A percentile compares a stretch with the other conserved stretches of the same genome.
phyloP scores from a whole-genome alignment of 2,888 invertebrate species.

The Melieria omissa region DNA sequence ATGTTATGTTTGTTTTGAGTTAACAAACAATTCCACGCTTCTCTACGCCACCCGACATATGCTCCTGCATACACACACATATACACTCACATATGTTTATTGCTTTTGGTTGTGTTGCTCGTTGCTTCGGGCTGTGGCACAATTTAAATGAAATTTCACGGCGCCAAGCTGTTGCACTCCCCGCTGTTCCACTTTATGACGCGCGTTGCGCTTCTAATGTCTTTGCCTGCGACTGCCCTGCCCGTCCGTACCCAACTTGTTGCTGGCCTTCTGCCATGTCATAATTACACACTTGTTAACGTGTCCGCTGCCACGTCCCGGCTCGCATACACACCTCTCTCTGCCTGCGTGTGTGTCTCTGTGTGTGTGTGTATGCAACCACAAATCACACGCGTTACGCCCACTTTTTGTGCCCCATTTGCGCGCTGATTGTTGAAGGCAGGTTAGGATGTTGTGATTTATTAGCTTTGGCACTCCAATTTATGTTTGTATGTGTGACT shows the following conservation, averaged over 20 bases:
- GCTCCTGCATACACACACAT: not conserved
- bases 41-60: not conserved
- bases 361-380: slow-evolving; percentile 43
- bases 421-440: slow-evolving; percentile 22
- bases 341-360: not conserved
- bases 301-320: slow-evolving; percentile 8
- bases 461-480: slow-evolving; percentile 39
- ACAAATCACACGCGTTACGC: slow-evolving; percentile 60
- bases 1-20: slow-evolving; percentile 40
- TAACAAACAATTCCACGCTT: slow-evolving; percentile 30
- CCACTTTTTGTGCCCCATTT: slow-evolving; percentile 40
- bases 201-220: slow-evolving; percentile 10
- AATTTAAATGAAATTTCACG: slow-evolving; percentile 45
- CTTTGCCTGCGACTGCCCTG: not conserved
- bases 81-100: not conserved
- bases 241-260: not conserved
- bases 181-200: slow-evolving; percentile 40
- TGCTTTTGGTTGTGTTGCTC: not conserved
- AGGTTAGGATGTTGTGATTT: slow-evolving; percentile 49
- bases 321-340: too few species aligned
- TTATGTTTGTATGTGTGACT: not conserved
- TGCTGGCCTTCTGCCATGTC: slow-evolving; percentile 27
- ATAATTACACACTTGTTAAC: slow-evolving; percentile 62
- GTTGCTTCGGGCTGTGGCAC: slow-evolving; percentile 21
- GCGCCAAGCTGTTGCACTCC: slow-evolving; percentile 43